Evolutionary conservation across 2,113 vertebrate genomes (phyloP).

Genomic region (Tyrannus savana): DNA sequence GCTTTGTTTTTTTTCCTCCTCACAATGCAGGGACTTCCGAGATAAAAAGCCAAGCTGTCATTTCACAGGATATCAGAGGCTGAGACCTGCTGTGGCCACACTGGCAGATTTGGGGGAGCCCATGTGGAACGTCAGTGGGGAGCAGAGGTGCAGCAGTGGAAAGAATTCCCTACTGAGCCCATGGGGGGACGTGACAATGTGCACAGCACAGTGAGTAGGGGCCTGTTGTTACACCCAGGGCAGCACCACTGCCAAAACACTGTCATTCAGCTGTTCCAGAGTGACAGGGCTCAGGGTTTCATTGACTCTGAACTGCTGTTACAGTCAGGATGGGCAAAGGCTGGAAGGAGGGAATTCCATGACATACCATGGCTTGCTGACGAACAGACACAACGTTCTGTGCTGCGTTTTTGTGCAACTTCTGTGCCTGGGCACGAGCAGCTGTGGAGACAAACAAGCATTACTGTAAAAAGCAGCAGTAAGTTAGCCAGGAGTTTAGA

Average conservation of each 20-base stretch:
- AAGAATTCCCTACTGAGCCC: not conserved
- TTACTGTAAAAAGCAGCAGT: not conserved
- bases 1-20: not conserved
- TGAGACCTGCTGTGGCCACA: not conserved
- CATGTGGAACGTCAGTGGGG: not conserved
- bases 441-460: slow-evolving; percentile 43
- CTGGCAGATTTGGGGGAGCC: not conserved
- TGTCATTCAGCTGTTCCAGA: not conserved
- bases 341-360: not conserved
- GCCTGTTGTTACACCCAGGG: not conserved
- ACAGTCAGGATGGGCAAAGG: not conserved
- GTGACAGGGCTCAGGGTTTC: not conserved
- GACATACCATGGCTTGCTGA: slow-evolving; percentile 85
- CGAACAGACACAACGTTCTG: slow-evolving; percentile 80
- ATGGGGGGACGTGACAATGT: rapidly evolving
- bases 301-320: not conserved
- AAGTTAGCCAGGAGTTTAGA: not conserved
- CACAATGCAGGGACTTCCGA: not conserved
- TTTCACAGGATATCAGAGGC: not conserved
- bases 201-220: not conserved
- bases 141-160: not conserved
- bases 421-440: slow-evolving; percentile 72
- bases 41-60: not conserved
- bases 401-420: slow-evolving; percentile 67
- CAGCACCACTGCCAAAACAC: not conserved